phyloP scores from a whole-genome alignment of 2,888 invertebrate genomes.

The Andrena trimmerana region DNA sequence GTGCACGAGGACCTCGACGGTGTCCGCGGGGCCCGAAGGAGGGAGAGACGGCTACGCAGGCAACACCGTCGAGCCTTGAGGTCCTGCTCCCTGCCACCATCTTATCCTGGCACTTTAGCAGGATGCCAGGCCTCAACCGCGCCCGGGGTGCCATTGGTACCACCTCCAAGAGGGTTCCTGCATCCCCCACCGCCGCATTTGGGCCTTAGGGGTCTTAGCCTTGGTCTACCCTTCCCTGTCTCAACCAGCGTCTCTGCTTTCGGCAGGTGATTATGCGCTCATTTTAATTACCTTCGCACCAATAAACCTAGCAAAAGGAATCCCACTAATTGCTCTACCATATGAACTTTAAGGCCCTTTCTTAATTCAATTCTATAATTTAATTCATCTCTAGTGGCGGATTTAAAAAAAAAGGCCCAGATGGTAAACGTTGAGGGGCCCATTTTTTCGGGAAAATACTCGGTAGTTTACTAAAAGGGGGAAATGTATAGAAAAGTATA shows the following conservation, averaged over 20 bases:
- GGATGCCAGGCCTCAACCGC: constrained; percentile 70
- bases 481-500: too few species aligned
- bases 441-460: too few species aligned
- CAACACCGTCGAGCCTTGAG: constrained; percentile 81
- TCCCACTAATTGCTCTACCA: too few species aligned
- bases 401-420: too few species aligned
- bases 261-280: constrained; percentile 77
- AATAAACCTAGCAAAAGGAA: too few species aligned
- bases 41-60: constrained; percentile 81
- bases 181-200: constrained; percentile 83
- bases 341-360: too few species aligned
- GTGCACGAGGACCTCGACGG: constrained; percentile 74
- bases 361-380: too few species aligned
- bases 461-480: too few species aligned
- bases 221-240: constrained; percentile 83
- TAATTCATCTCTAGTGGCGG: too few species aligned
- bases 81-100: constrained; percentile 81
- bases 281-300: background rate
- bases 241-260: constrained; percentile 83
- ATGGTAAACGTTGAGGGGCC: too few species aligned
- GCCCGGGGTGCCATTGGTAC: constrained; percentile 74
- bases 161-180: constrained; percentile 79
- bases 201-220: constrained; percentile 82
- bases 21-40: constrained; percentile 79
- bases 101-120: constrained; percentile 75